Percentiles rank a stretch among this genome's conserved stretches.
These are phyloP conservation scores for Globodera ellingtonae DNA, from an alignment of 1,140 invertebrate genomes.

Conservation along the genomic window DNA sequence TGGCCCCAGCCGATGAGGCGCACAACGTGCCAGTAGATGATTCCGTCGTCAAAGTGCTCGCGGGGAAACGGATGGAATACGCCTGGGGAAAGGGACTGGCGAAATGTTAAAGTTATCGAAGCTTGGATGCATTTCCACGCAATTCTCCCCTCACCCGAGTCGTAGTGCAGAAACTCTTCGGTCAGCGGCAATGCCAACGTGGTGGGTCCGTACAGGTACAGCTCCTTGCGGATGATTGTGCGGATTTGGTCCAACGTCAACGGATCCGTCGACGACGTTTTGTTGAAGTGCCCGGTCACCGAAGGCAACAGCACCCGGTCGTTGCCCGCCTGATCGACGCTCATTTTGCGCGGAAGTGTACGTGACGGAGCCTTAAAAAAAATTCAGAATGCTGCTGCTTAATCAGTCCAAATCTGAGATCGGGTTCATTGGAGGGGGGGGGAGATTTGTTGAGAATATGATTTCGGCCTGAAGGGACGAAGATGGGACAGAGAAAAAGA, in stretches of 20 bases:
- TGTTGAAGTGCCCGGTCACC: constrained; percentile 58
- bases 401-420: background rate
- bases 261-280: constrained; percentile 37
- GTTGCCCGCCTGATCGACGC: constrained; percentile 55
- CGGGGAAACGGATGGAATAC: constrained; percentile 60
- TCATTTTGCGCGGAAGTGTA: constrained; percentile 64
- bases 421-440: no score
- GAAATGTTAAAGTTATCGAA: background rate
- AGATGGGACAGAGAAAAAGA: no score
- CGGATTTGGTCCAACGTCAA: constrained; percentile 36
- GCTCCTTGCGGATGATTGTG: constrained; percentile 59
- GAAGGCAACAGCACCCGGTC: constrained; percentile 51
- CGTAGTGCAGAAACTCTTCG: constrained; percentile 64
- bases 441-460: no score
- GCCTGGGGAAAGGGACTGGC: constrained; percentile 20
- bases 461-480: no score
- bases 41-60: constrained; percentile 56
- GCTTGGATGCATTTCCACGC: background rate
- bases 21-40: constrained; percentile 65
- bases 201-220: constrained; percentile 60
- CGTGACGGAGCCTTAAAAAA: constrained; percentile 55
- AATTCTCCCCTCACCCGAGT: constrained; percentile 33
- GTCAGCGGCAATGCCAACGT: constrained; percentile 64
- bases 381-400: background rate
- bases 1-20: constrained; percentile 63